Conservation (phyloP, 1,140 invertebrate genomes). For the Hydropsyche tenuis region DNA sequence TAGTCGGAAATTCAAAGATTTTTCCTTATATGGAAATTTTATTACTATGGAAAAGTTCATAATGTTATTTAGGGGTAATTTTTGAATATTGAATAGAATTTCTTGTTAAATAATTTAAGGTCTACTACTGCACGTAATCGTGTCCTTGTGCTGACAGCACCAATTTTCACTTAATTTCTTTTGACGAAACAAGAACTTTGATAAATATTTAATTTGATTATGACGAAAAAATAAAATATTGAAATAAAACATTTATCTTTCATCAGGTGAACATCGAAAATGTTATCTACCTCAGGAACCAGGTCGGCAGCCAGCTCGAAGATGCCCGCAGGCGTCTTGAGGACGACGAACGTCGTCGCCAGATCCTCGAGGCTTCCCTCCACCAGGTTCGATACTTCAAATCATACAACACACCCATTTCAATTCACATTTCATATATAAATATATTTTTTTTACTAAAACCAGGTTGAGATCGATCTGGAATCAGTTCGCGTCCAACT, state of each 20-base stretch:
- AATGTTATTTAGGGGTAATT: no score
- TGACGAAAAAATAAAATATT: no score
- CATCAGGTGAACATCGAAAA: conserved; percentile 87
- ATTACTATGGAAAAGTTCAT: no score
- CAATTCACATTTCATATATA: no score
- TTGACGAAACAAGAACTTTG: not conserved
- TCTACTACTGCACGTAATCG: no score
- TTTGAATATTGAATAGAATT: no score
- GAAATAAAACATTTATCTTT: conserved; percentile 7
- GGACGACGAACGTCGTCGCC: conserved; percentile 92
- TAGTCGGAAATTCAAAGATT: no score
- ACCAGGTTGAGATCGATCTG: conserved; percentile 86
- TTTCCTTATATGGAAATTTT: no score
- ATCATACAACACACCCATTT: no score
- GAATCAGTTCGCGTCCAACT: conserved; percentile 91
- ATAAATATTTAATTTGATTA: not conserved
- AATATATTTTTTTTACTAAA: no score
- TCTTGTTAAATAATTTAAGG: no score
- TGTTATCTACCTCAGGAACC: conserved; percentile 85
- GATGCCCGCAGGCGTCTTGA: conserved; percentile 92
- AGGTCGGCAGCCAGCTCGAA: conserved; percentile 87
- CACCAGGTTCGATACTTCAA: conserved; percentile 70
- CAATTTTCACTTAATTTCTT: not conserved
- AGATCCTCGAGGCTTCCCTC: conserved; percentile 84
- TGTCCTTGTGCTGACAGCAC: no score